A percentile compares a stretch with the other conserved stretches of the same genome.
Evolutionary conservation across 2,113 vertebrate species (phyloP).

Genomic region (Thunnus maccoyii): DNA sequence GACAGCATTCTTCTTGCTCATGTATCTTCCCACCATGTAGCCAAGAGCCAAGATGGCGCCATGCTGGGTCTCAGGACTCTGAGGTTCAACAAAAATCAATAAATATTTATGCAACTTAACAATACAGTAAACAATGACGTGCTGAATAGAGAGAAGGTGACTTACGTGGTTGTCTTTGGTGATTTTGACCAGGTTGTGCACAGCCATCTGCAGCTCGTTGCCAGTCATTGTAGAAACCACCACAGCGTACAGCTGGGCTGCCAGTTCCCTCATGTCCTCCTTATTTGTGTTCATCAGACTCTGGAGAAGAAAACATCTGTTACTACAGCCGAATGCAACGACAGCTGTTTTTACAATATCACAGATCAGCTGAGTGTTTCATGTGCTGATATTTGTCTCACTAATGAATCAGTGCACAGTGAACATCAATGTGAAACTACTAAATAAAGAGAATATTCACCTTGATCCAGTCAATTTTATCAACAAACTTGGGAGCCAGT

Average conservation of each 20-base stretch:
- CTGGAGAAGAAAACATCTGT: conserved; percentile 77
- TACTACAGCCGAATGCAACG: neutral
- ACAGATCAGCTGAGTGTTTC: conserved; percentile 1
- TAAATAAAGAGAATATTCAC: conserved; percentile 78
- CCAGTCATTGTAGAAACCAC: conserved; percentile 94
- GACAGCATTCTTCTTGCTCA: conserved; percentile 87
- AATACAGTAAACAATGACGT: neutral
- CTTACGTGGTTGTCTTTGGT: conserved; percentile 95
- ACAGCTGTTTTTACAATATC: neutral
- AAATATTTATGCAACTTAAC: neutral
- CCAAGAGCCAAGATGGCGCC: conserved; percentile 96
- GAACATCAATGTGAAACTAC: neutral
- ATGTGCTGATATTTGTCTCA: neutral
- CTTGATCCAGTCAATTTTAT: conserved; percentile 98
- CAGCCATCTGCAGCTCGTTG: conserved; percentile 89
- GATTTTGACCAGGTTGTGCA: conserved; percentile 94
- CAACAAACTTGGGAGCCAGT: conserved; percentile 90
- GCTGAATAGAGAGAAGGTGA: neutral
- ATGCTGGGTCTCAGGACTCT: conserved; percentile 97
- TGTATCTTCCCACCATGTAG: conserved; percentile 94
- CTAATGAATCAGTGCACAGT: neutral
- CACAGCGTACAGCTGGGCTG: conserved; percentile 95
- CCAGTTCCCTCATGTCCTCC: conserved; percentile 97
- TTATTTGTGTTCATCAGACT: conserved; percentile 97
- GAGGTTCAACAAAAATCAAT: conserved; percentile 42